These are phyloP conservation scores for Oryzias dopingdopingensis DNA, from an alignment of 2,797 vertebrate genomes.

Conservation along the genomic window DNA sequence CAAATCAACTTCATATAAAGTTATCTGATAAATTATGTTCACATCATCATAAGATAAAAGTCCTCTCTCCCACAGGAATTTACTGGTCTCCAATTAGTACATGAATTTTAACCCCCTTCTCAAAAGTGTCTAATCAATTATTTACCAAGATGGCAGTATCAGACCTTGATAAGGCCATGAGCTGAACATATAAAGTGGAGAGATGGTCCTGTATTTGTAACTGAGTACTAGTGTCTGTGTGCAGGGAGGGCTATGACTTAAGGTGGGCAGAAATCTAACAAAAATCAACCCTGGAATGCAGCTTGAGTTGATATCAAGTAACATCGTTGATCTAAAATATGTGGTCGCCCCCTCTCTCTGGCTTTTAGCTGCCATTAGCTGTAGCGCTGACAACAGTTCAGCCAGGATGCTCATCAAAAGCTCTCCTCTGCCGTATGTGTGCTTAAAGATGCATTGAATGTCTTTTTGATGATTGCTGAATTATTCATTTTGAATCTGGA, in stretches of 20 bases:
- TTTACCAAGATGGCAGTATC: slow-evolving; percentile 82
- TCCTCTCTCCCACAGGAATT: slow-evolving; percentile 80
- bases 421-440: slow-evolving; percentile 56
- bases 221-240: slow-evolving; percentile 38
- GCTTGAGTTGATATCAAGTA: slow-evolving; percentile 69
- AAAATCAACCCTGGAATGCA: slow-evolving; percentile 55
- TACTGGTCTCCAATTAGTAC: slow-evolving; percentile 84
- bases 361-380: slow-evolving; percentile 70
- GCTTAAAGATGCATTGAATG: slow-evolving; percentile 73
- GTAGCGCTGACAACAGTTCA: slow-evolving; percentile 54
- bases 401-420: slow-evolving; percentile 67
- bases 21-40: slow-evolving; percentile 86
- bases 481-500: slow-evolving; percentile 76
- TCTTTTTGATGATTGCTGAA: slow-evolving; percentile 76
- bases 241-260: slow-evolving; percentile 3
- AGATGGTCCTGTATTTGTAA: slow-evolving; percentile 55
- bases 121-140: slow-evolving; percentile 86
- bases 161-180: slow-evolving; percentile 81
- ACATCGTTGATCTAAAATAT: slow-evolving; percentile 58
- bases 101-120: slow-evolving; percentile 80
- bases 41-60: slow-evolving; percentile 87
- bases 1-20: slow-evolving; percentile 84
- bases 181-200: slow-evolving; percentile 78
- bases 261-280: slow-evolving; percentile 53
- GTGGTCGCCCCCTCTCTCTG: slow-evolving; percentile 55